phyloP scores from a whole-genome alignment of 2,888 invertebrate genomes.

The Chalcis sispes region DNA sequence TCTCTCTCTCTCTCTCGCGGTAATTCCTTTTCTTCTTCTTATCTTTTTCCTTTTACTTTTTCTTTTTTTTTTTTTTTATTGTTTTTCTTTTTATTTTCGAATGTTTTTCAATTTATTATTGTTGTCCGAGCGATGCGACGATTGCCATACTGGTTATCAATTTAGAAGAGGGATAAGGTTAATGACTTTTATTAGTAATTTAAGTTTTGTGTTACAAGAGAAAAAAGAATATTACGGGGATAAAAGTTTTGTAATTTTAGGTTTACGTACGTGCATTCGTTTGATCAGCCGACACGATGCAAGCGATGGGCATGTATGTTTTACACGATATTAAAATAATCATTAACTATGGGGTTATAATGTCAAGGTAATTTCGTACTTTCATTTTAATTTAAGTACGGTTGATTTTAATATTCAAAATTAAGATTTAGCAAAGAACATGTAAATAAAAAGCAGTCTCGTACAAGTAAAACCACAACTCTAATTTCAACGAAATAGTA shows the following conservation, averaged over 20 bases:
- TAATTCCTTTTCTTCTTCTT: too few relatives aligned
- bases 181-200: constrained; percentile 25
- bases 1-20: too few relatives aligned
- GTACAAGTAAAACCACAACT: too few relatives aligned
- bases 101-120: not conserved
- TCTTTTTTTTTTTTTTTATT: constrained; percentile 7
- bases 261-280: not conserved
- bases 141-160: constrained; percentile 9
- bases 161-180: constrained; percentile 28
- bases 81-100: not conserved
- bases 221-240: not conserved
- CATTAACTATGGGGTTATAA: too few relatives aligned
- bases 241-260: not conserved
- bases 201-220: not conserved
- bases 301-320: not conserved
- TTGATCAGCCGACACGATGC: not conserved
- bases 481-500: too few relatives aligned
- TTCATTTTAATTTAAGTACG: too few relatives aligned
- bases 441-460: too few relatives aligned
- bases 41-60: not conserved
- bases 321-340: not conserved
- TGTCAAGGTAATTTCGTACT: too few relatives aligned
- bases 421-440: too few relatives aligned
- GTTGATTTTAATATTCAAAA: too few relatives aligned
- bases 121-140: not conserved